A percentile compares a stretch with the other conserved stretches of the same genome.
phyloP scores from a whole-genome alignment of 2,113 vertebrate species.

The Stigmatopora nigra region DNA sequence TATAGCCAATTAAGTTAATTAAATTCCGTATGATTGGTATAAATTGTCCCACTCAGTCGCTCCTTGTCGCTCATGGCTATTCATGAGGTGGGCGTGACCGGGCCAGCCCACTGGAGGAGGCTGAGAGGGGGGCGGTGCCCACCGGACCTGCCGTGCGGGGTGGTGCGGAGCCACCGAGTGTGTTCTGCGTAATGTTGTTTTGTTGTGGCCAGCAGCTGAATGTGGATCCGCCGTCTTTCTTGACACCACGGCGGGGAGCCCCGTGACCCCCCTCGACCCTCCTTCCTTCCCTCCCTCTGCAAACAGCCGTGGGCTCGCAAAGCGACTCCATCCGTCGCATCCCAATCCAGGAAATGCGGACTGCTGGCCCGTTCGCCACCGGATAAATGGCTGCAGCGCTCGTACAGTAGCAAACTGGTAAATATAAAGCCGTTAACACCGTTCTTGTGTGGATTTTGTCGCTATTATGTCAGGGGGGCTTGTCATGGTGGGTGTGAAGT shows the following conservation, averaged over 20 bases:
- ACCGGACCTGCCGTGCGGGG: constrained; percentile 53
- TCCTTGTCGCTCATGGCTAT: constrained; percentile 54
- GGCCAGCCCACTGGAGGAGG: constrained; percentile 47
- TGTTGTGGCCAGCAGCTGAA: constrained; percentile 70
- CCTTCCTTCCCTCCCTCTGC: constrained; percentile 13
- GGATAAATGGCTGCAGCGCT: constrained; percentile 61
- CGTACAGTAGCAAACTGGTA: constrained; percentile 59
- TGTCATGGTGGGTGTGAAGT: constrained; percentile 36
- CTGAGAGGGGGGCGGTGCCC: constrained; percentile 57
- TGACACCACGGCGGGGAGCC: constrained; percentile 62
- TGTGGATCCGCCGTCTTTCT: constrained; percentile 64
- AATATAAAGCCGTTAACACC: constrained; percentile 24
- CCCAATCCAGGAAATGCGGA: constrained; percentile 68
- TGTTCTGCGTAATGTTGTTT: constrained; percentile 63
- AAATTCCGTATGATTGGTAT: neutral
- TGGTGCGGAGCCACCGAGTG: constrained; percentile 59
- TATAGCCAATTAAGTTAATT: too few relatives aligned
- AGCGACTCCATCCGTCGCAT: constrained; percentile 36
- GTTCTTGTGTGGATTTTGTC: constrained; percentile 9
- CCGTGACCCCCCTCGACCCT: constrained; percentile 23
- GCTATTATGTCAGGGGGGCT: constrained; percentile 7
- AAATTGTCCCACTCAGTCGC: neutral
- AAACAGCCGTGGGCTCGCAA: constrained; percentile 28
- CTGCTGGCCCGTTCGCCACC: constrained; percentile 47
- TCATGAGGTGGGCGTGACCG: constrained; percentile 36